Base-by-base conservation (phyloP, 2,113 vertebrate species). In the Arothron firmamentum region DNA sequence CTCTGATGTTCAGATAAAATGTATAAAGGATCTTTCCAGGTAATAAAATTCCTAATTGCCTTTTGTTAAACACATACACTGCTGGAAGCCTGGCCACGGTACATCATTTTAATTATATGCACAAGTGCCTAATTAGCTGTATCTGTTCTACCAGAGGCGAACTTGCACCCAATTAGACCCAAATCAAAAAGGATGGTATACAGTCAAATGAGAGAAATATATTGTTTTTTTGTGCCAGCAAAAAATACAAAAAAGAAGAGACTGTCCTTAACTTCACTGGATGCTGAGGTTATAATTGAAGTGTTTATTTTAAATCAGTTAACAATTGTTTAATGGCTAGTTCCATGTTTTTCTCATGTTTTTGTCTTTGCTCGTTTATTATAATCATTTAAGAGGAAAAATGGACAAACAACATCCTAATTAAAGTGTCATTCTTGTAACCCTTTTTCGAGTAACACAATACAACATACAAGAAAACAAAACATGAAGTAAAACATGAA, bases 71-170 rank as follows among this genome's bases (percentile, higher is more conserved):
- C 70, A 81, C 81, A 85, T 65, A 82, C 77, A 64, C 78, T 72
- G 83, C 80, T 81, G 77, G 71, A 85, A 87, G 78, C 76, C 46
- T 59, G 80, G 83, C 81, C 81, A 84, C 62, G 79, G 68, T 81
- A 86, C 84, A 87, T 82, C 67, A 66, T 89, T 88, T 89, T 89
- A 90, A 91, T 91, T 86, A 90, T 79, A 84, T 61, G 72, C 81
- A 81, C 80, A 78, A 79, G 81, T 80, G 80, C 78, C 85, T 91
- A 91, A 90, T 92, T 90, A 90, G 88, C 79, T 81, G 54, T 82
- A 88, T 90, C 86, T 83, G 76, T 85, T 81, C 72, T 84, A 88
- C 90, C 82, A 85, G 87, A 83, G 88, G 89, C 90, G 78, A 88
- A 80, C 79, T 65, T 76, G 62, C 76, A 81, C 73, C 82, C 88